Percentiles rank a stretch among this genome's conserved stretches.
Conservation (phyloP, 1,140 invertebrate genomes). For the Rhynchophorus ferrugineus region DNA sequence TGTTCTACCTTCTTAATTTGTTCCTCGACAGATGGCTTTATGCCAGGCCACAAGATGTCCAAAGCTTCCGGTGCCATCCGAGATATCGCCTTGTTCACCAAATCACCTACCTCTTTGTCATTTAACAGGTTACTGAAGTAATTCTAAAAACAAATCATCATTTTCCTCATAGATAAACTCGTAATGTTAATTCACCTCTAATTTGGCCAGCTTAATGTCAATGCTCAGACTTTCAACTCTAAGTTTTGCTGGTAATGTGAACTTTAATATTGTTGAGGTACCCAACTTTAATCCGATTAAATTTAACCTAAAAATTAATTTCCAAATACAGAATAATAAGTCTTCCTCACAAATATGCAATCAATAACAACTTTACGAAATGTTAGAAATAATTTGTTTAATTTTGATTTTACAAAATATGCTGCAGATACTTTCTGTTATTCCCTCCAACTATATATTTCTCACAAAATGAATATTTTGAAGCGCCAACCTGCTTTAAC, state of each 20-base stretch:
- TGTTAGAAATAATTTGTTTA: too few relatives aligned
- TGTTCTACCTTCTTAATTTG: conserved; percentile 34
- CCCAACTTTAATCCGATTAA: conserved; percentile 27
- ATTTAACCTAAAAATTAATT: conserved; percentile 23
- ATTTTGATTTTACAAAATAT: too few relatives aligned
- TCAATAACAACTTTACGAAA: not conserved
- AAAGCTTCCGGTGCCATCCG: conserved; percentile 36
- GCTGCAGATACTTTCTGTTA: too few relatives aligned
- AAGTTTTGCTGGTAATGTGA: conserved; percentile 23
- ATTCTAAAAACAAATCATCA: conserved; percentile 27
- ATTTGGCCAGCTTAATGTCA: conserved; percentile 26
- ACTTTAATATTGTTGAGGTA: conserved; percentile 29
- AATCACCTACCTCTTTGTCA: conserved; percentile 31
- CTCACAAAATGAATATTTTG: too few relatives aligned
- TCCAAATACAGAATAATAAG: not conserved
- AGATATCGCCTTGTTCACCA: conserved; percentile 38
- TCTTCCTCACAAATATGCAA: not conserved
- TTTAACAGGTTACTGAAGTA: conserved; percentile 36
- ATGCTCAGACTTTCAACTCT: conserved; percentile 25
- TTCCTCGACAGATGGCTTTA: conserved; percentile 34
- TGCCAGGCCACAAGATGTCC: conserved; percentile 38
- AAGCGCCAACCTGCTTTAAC: too few relatives aligned
- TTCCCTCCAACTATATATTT: too few relatives aligned
- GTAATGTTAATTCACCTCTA: conserved; percentile 22
- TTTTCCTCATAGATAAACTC: not conserved